These are phyloP conservation scores for Saccostrea cuccullata DNA, from an alignment of 1,140 invertebrate species.

Conservation along the genomic window DNA sequence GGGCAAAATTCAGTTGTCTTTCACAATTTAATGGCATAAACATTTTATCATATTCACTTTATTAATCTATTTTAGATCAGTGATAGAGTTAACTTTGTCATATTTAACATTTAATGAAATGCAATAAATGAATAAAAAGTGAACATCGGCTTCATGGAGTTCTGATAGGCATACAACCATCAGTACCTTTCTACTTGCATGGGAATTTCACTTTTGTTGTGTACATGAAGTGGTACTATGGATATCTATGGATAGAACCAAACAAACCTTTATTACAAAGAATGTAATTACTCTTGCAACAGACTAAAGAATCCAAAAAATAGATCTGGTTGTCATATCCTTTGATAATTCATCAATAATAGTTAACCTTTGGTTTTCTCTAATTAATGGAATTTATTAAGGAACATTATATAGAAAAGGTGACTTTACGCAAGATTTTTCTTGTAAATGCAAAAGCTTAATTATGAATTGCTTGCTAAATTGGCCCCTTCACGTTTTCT, in stretches of 20 bases:
- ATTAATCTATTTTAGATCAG: neutral
- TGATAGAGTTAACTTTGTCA: neutral
- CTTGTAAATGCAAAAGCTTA: neutral
- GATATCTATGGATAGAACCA: slow-evolving; percentile 59
- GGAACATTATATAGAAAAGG: neutral
- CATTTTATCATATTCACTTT: neutral
- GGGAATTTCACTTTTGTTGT: slow-evolving; percentile 44
- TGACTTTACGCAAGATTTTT: neutral
- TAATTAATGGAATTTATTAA: neutral
- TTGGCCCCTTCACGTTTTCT: neutral
- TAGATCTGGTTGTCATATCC: neutral
- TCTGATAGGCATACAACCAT: slow-evolving; percentile 33
- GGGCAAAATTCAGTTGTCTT: slow-evolving; percentile 56
- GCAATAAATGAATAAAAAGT: slow-evolving; percentile 16
- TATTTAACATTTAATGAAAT: slow-evolving; percentile 22
- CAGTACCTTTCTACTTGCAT: slow-evolving; percentile 50
- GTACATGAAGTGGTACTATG: slow-evolving; percentile 54
- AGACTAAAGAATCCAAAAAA: neutral
- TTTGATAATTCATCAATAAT: neutral
- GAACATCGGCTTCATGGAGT: slow-evolving; percentile 28
- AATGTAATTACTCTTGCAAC: neutral
- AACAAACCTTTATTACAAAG: slow-evolving; percentile 50
- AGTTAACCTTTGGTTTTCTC: neutral
- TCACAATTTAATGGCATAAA: slow-evolving; percentile 10
- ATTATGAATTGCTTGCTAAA: neutral